These are phyloP conservation scores for Caradrina kadenii DNA, from an alignment of 2,888 invertebrate species.

Conservation along the genomic window DNA sequence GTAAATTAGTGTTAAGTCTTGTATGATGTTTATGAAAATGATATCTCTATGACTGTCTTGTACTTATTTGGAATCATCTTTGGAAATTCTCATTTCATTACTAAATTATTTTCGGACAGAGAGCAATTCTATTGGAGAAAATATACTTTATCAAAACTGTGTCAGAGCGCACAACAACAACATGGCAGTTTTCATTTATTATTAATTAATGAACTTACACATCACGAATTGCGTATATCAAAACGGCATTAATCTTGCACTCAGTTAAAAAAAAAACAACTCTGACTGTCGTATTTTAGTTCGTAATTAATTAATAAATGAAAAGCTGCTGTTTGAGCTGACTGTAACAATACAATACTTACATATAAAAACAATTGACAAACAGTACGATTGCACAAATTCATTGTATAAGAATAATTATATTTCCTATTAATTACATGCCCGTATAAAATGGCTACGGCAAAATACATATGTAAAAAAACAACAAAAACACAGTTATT, in stretches of 20 bases:
- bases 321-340: neutral
- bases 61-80: neutral
- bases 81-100: neutral
- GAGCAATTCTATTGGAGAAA: constrained; percentile 38
- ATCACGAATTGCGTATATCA: neutral
- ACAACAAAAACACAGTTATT: constrained; percentile 50
- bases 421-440: constrained; percentile 22
- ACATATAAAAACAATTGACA: constrained; percentile 35
- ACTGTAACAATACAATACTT: constrained; percentile 2
- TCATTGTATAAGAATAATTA: constrained; percentile 42
- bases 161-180: too few species aligned
- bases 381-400: constrained; percentile 48
- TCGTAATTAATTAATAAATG: neutral
- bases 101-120: constrained; percentile 35
- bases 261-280: too few species aligned
- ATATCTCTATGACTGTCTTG: neutral
- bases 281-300: too few species aligned
- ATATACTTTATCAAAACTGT: constrained; percentile 12
- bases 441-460: constrained; percentile 29
- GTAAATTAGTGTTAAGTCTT: too few species aligned
- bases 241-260: too few species aligned
- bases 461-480: constrained; percentile 48
- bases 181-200: too few species aligned
- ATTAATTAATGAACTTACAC: too few species aligned
- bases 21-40: neutral